Percentiles rank a stretch among this genome's conserved stretches.
phyloP scores from a whole-genome alignment of 1,140 invertebrate genomes.

The Ylistrum balloti region DNA sequence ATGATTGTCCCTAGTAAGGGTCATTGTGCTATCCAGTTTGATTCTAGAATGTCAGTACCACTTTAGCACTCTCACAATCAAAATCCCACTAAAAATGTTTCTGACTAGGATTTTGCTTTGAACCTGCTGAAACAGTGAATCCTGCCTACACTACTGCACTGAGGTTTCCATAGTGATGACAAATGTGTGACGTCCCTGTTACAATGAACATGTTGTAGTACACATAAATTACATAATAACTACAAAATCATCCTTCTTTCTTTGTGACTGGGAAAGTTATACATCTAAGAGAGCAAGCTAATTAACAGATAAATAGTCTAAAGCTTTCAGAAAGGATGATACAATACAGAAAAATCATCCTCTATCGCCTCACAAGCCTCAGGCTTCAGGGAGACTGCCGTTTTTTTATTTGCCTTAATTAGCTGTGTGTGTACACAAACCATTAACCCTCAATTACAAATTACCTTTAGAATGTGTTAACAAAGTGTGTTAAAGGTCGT shows the following conservation, averaged over 20 bases:
- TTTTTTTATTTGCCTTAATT: background rate
- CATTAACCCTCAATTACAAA: background rate
- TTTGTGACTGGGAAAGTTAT: background rate
- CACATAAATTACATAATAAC: no score
- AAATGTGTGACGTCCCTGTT: background rate
- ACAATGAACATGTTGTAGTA: background rate
- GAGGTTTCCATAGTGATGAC: background rate
- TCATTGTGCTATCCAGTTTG: background rate
- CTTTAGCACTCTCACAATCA: background rate
- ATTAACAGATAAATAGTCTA: background rate
- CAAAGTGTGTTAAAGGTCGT: background rate
- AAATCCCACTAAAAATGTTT: background rate
- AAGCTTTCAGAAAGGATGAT: background rate
- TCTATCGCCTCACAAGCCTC: background rate
- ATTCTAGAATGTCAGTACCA: background rate
- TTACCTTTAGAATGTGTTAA: background rate
- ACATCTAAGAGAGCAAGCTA: background rate
- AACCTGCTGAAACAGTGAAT: background rate
- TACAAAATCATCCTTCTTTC: no score
- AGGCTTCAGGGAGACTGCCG: background rate
- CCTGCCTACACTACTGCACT: background rate
- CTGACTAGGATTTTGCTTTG: background rate
- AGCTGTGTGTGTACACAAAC: background rate
- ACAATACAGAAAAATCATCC: background rate
- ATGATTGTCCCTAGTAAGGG: background rate